phyloP scores from a whole-genome alignment of 2,113 vertebrate genomes.

The Anhinga rufa region DNA sequence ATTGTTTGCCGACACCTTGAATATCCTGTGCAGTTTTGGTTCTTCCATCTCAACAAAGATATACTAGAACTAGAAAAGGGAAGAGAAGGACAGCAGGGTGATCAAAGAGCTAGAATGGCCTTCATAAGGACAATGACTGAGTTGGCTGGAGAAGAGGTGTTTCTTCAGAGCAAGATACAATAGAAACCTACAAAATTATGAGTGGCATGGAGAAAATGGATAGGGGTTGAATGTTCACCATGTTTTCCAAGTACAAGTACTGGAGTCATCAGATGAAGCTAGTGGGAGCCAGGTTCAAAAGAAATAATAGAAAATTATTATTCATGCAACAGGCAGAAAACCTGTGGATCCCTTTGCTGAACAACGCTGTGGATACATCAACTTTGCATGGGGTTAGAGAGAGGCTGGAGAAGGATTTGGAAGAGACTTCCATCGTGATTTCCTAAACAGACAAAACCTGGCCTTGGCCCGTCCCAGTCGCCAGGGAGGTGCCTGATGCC shows the following conservation, averaged over 20 bases:
- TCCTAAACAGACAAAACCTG: neutral
- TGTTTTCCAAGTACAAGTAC: neutral
- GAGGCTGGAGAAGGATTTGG: neutral
- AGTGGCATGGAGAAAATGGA: neutral
- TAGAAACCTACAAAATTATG: neutral
- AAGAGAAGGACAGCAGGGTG: neutral
- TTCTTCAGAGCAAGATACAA: neutral
- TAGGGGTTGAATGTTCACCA: neutral
- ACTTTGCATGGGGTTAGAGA: neutral
- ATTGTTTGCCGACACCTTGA: neutral
- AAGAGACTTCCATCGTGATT: neutral
- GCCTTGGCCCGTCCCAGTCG: no score
- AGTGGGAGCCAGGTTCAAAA: neutral
- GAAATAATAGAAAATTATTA: neutral
- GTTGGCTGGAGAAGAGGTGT: neutral
- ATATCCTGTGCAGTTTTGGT: neutral
- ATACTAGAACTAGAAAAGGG: neutral
- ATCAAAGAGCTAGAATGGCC: neutral
- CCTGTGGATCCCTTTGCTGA: neutral
- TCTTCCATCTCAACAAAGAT: neutral
- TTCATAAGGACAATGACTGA: neutral
- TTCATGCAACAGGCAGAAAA: neutral
- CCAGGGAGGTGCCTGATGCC: neutral
- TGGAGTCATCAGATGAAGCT: neutral
- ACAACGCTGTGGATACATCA: neutral